A percentile compares a stretch with the other conserved stretches of the same genome.
phyloP scores from a whole-genome alignment of 2,797 vertebrate genomes.

The Meriones psammophilus region DNA sequence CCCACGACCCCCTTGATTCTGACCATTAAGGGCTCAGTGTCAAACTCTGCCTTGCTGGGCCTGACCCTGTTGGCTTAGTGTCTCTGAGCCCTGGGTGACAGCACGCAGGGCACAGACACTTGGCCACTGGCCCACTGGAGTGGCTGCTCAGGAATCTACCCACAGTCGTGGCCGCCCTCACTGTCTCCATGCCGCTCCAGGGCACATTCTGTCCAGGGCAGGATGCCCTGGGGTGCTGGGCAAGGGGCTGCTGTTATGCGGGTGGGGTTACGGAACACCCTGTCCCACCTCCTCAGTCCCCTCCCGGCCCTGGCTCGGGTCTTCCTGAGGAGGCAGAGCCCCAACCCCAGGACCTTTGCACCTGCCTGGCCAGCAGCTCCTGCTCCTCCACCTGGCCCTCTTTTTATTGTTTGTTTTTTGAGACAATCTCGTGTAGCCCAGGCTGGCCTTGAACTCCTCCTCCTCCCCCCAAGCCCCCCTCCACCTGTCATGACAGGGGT shows the following conservation, averaged over 20 bases:
- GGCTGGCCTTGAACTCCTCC: background rate
- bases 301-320: background rate
- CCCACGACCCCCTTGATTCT: background rate
- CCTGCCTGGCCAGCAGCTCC: background rate
- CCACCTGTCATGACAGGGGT: background rate
- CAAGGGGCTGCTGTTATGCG: background rate
- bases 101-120: background rate
- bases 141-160: slow-evolving; percentile 72
- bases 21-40: background rate
- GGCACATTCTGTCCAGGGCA: slow-evolving; percentile 79
- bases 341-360: background rate
- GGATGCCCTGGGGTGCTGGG: background rate
- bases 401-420: background rate
- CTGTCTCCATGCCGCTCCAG: background rate
- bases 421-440: background rate
- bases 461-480: background rate
- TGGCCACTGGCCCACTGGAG: slow-evolving; percentile 65
- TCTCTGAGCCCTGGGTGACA: background rate
- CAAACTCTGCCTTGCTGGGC: background rate
- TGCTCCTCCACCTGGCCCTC: accelerated
- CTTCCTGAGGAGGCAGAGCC: background rate
- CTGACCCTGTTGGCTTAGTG: background rate
- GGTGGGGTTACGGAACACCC: slow-evolving; percentile 61
- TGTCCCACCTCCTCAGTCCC: slow-evolving; percentile 18
- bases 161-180: background rate